These are phyloP conservation scores for Rhyzopertha dominica DNA, from an alignment of 1,140 invertebrate genomes.

Conservation along the genomic window DNA sequence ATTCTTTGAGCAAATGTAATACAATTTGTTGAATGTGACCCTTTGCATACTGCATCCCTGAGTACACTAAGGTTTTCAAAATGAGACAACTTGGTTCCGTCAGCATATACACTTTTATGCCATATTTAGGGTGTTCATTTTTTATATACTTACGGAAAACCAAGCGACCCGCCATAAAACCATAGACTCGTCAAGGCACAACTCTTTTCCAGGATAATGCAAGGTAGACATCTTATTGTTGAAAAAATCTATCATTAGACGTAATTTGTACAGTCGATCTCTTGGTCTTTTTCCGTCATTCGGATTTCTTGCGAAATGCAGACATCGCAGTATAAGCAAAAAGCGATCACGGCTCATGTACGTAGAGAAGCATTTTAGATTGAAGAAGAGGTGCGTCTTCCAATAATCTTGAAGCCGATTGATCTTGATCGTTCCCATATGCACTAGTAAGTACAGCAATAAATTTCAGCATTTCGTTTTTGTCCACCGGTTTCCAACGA, in stretches of 20 bases:
- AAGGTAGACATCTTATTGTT: constrained; percentile 26
- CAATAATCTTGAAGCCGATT: constrained; percentile 29
- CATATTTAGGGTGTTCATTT: constrained; percentile 19
- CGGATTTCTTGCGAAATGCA: constrained; percentile 25
- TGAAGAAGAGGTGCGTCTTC: constrained; percentile 24
- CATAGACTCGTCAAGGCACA: constrained; percentile 32
- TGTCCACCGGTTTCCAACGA: constrained; percentile 21
- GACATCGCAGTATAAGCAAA: constrained; percentile 25
- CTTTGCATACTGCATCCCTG: constrained; percentile 1
- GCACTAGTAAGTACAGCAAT: constrained; percentile 24
- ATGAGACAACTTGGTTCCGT: constrained; percentile 11
- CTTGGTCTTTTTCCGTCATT: background rate
- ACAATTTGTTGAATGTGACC: constrained; percentile 7
- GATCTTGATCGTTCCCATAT: constrained; percentile 22
- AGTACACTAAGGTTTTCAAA: constrained; percentile 13
- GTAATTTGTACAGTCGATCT: constrained; percentile 21
- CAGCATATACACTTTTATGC: constrained; percentile 18
- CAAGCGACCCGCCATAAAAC: constrained; percentile 22
- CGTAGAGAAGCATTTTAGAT: constrained; percentile 18
- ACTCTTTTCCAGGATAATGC: constrained; percentile 24
- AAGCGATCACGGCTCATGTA: constrained; percentile 30
- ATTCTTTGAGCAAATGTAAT: constrained; percentile 16
- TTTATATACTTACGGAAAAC: constrained; percentile 22
- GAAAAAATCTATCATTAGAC: constrained; percentile 26
- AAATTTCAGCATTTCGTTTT: constrained; percentile 23